A percentile compares a stretch with the other conserved stretches of the same genome.
Conservation (phyloP, 2,113 vertebrate genomes). For the Zapornia atra region DNA sequence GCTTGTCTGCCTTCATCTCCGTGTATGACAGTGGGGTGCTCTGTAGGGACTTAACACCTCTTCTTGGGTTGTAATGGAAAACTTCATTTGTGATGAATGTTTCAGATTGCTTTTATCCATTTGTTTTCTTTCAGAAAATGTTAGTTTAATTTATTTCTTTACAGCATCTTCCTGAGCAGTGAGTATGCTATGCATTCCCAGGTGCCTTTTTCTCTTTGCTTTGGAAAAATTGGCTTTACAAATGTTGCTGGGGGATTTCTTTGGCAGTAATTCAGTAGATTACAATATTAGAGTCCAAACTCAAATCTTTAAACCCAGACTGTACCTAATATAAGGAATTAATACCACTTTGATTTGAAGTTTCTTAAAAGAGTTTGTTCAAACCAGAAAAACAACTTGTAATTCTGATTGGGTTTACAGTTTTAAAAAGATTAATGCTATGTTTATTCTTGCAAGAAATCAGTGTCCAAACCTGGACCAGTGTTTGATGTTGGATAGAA, state of each 20-base stretch:
- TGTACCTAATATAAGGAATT: background rate
- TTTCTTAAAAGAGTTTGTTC: background rate
- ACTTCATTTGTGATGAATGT: background rate
- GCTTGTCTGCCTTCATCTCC: background rate
- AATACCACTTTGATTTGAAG: background rate
- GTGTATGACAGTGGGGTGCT: background rate
- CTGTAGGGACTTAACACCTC: background rate
- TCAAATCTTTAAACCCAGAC: background rate
- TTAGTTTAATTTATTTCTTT: background rate
- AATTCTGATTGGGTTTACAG: background rate
- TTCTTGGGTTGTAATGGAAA: background rate
- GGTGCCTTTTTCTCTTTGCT: background rate
- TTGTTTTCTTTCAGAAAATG: background rate
- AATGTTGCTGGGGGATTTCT: background rate
- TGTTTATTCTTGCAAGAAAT: background rate
- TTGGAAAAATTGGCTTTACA: background rate
- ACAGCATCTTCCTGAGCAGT: background rate
- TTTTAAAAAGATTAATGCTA: background rate
- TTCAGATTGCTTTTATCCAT: background rate
- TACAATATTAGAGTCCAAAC: background rate
- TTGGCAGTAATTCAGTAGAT: background rate
- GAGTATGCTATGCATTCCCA: background rate
- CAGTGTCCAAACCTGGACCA: background rate
- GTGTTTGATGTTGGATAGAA: background rate
- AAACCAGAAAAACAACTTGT: background rate